A percentile compares a stretch with the other conserved stretches of the same genome.
These are phyloP conservation scores for Sula dactylatra DNA, from an alignment of 2,113 vertebrate species.

Conservation along the genomic window DNA sequence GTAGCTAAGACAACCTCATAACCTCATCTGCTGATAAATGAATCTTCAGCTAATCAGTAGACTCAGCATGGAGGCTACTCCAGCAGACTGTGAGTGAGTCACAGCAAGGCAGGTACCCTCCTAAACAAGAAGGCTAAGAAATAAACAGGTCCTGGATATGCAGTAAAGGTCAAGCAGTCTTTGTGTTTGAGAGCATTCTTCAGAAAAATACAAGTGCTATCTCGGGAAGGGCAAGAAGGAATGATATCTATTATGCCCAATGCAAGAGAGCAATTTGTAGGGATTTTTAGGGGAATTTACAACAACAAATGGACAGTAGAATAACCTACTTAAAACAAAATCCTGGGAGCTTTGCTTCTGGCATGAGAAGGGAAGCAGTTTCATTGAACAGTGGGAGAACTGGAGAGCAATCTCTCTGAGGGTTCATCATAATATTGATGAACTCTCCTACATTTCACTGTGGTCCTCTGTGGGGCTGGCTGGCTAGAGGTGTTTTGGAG, in stretches of 20 bases:
- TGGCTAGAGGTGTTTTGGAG: not conserved
- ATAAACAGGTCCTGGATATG: not conserved
- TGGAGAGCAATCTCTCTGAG: not conserved
- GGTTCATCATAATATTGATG: not conserved
- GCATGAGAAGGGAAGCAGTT: not conserved
- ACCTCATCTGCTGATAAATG: conserved; percentile 57
- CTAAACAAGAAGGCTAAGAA: not conserved
- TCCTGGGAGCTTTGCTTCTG: not conserved
- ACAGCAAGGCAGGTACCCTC: conserved; percentile 7
- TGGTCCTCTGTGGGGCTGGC: not conserved
- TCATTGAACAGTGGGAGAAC: not conserved
- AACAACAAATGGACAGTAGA: not conserved
- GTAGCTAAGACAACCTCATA: conserved; percentile 54
- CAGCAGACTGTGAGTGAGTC: not conserved
- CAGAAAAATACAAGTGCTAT: not conserved
- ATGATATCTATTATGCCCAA: not conserved
- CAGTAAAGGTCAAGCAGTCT: not conserved
- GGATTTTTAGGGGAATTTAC: not conserved
- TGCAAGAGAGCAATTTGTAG: not conserved
- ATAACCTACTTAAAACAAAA: not conserved
- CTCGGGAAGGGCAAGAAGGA: not conserved
- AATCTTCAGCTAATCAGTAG: conserved; percentile 55
- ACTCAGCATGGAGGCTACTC: conserved; percentile 34
- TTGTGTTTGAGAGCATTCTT: not conserved
- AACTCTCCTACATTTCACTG: not conserved